Evolutionary conservation across 2,113 vertebrate species (phyloP).

Genomic region (Mugil cephalus): DNA sequence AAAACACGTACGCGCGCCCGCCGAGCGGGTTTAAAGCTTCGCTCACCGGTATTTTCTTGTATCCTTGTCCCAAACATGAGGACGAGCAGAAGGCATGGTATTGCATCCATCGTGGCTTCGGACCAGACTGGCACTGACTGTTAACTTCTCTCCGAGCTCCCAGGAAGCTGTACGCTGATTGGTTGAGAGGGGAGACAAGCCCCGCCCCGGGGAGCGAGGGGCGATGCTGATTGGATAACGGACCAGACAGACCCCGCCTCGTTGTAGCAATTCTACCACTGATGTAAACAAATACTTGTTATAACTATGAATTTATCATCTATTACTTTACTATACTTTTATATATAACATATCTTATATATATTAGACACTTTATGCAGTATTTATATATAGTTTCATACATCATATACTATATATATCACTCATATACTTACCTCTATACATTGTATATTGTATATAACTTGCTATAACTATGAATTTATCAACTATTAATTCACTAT

Average conservation of each 20-base stretch:
- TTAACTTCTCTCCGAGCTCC: conserved; percentile 74
- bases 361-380: no score
- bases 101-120: conserved; percentile 81
- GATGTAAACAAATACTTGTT: conserved; percentile 75
- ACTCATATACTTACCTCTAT: no score
- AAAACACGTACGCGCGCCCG: no score
- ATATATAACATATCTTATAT: no score
- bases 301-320: background rate
- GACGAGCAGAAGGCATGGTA: conserved; percentile 72
- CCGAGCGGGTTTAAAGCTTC: accelerated
- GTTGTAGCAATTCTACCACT: conserved; percentile 30
- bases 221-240: conserved; percentile 53
- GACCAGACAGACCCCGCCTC: conserved; percentile 36
- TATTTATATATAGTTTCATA: no score
- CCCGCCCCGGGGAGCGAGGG: conserved; percentile 64
- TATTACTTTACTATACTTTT: no score
- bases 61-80: conserved; percentile 78
- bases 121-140: conserved; percentile 75
- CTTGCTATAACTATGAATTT: no score
- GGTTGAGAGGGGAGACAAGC: conserved; percentile 54
- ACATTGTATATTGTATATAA: no score
- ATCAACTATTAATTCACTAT: no score
- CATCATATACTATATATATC: no score
- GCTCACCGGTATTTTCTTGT: conserved; percentile 76
- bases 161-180: conserved; percentile 59